Evolutionary conservation across 2,888 invertebrate species (phyloP).

Genomic region (Oscheius onirici): DNA sequence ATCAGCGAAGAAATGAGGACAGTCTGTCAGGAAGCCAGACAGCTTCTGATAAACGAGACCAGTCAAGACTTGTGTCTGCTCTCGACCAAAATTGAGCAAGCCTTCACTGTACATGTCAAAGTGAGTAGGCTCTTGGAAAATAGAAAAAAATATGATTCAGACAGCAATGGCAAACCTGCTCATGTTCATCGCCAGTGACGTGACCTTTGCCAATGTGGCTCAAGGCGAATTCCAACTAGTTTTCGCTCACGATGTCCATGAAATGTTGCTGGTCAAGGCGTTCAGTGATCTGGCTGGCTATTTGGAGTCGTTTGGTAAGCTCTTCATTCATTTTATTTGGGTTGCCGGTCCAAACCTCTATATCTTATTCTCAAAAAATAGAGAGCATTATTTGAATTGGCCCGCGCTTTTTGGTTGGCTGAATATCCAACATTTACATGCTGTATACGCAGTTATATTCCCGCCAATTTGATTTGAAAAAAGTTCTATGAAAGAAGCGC

Average conservation of each 20-base stretch:
- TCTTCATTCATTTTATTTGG: too few species aligned
- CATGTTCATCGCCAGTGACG: conserved; percentile 69
- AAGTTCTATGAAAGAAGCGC: too few species aligned
- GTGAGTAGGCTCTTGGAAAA: conserved; percentile 21
- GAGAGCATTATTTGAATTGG: too few species aligned
- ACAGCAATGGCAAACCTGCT: conserved; percentile 68
- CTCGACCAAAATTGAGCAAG: conserved; percentile 58
- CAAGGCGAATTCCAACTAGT: conserved; percentile 49
- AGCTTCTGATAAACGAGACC: neutral
- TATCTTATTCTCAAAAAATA: too few species aligned
- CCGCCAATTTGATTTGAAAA: too few species aligned
- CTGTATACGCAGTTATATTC: too few species aligned
- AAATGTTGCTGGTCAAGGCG: conserved; percentile 59
- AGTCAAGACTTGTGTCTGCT: conserved; percentile 32
- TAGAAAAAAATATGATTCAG: conserved; percentile 32
- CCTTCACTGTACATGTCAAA: conserved; percentile 63
- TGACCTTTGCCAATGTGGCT: conserved; percentile 62
- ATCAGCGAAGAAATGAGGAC: conserved; percentile 48
- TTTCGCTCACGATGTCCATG: conserved; percentile 62
- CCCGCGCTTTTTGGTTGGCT: too few species aligned
- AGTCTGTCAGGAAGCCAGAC: conserved; percentile 46
- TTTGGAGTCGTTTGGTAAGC: conserved; percentile 44
- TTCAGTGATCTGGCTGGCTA: conserved; percentile 45
- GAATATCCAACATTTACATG: too few species aligned
- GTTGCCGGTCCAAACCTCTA: too few species aligned